Base-by-base conservation (phyloP, 2,113 vertebrate genomes). In the Gambusia affinis region DNA sequence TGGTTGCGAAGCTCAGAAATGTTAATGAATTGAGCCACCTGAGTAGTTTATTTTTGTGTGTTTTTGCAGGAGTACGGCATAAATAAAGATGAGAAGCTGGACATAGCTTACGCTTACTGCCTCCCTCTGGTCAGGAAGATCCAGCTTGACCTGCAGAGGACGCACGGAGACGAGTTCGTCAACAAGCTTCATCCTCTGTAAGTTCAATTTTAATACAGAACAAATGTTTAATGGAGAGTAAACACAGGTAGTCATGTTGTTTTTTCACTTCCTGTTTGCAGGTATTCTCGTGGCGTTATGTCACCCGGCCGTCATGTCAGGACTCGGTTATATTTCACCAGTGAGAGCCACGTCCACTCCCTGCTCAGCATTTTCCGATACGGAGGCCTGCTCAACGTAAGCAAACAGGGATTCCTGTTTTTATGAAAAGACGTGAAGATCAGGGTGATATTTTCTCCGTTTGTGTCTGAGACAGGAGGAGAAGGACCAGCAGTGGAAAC, bases 161-260 rank as follows among this genome's bases (percentile, higher is more conserved):
- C 97, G 29, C 98, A 99, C 2, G 98, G 98, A 89, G 98, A 99
- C 44, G 98, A 99, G 89, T 98, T 97, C 54, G 98, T 99, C 89
- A 99, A 99, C 95, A 99, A 99, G 79, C 95, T 99, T 27, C 98
- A 99, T 86, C 98, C 98, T 4, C 90, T 99, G 98, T 95, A 84
- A 92, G 95, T 82, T 39, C 8, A 2, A 33, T 31, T 24, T 8
- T 3, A 67, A 22, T 8, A 11, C 0, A 2, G 30, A 8, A 24
- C 8, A 57, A 15, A 24, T 57, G 22, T 10, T n/a, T 11, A 57
- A 57, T 1, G 2, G 24, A 57, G 7, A 8, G 22, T 57, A 54
- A 22, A 54, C 6, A 24, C 24, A 8, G 22, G 51, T 6, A 22
- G 6, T 2, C 51, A 44, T 44, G 42, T 54, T 54, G 24, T 22